A percentile compares a stretch with the other conserved stretches of the same genome.
These are phyloP conservation scores for Lasioglossum pauxillum DNA, from an alignment of 2,888 invertebrate species.

Conservation along the genomic window DNA sequence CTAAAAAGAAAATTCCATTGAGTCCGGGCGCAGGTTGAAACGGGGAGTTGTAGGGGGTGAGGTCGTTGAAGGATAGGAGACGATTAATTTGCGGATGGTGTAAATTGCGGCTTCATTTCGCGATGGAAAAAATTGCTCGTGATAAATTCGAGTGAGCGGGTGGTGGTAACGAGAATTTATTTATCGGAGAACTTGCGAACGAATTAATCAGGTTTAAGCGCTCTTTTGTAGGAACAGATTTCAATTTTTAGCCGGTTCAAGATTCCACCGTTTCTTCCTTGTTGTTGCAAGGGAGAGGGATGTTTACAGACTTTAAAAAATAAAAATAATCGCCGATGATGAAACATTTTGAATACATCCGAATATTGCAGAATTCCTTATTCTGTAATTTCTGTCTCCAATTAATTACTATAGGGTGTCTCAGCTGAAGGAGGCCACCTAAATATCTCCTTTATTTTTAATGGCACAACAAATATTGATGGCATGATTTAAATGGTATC, in stretches of 20 bases:
- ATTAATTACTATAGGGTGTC: neutral
- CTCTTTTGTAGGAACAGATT: neutral
- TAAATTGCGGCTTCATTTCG: constrained; percentile 2
- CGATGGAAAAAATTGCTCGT: neutral
- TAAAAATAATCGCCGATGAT: neutral
- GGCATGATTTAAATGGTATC: no score
- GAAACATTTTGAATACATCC: no score
- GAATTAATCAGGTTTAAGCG: neutral
- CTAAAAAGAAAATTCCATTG: neutral
- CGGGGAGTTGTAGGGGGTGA: neutral
- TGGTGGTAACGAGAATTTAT: neutral
- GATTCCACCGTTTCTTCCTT: no score
- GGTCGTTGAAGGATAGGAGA: neutral
- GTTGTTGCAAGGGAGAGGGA: no score
- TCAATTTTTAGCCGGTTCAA: neutral
- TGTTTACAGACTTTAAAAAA: neutral
- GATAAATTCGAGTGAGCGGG: neutral
- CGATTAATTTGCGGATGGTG: neutral
- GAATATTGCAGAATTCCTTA: neutral
- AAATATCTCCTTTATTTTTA: no score
- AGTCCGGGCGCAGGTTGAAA: neutral
- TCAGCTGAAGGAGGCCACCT: no score
- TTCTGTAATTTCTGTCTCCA: neutral
- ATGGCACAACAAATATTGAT: no score
- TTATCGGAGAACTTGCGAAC: neutral